phyloP scores from a whole-genome alignment of 2,113 vertebrate genomes.

The Brachypodius melanocephalos region DNA sequence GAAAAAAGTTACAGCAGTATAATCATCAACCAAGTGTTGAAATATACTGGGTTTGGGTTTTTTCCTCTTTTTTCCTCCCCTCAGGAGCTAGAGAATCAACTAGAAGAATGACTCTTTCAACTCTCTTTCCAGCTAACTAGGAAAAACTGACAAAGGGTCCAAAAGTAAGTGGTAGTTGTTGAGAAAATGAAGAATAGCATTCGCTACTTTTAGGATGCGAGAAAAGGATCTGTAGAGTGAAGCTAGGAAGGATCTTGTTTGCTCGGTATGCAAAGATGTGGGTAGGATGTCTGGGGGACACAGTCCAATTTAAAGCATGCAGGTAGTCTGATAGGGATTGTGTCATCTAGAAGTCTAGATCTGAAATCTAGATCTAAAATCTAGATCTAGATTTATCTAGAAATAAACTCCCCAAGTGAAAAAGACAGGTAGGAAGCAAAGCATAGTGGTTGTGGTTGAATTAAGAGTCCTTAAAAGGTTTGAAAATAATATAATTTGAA shows the following conservation, averaged over 20 bases:
- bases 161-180: not conserved
- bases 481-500: not conserved
- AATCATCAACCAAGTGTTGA: not conserved
- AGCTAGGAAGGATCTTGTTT: not conserved
- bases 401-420: not conserved
- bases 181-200: not conserved
- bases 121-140: not conserved
- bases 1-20: not conserved
- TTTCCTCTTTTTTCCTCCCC: fast-evolving
- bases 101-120: not conserved
- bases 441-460: not conserved
- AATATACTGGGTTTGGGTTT: not conserved
- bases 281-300: not conserved
- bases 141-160: not conserved
- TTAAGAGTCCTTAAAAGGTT: not conserved
- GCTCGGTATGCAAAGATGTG: not conserved
- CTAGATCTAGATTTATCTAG: not conserved
- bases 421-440: not conserved
- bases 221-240: not conserved
- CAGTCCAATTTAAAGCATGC: not conserved
- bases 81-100: not conserved
- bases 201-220: not conserved
- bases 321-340: not conserved
- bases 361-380: not conserved
- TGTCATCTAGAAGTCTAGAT: not conserved